Base-by-base conservation (phyloP, 2,888 invertebrate species). In the Chymomyza procnemis region DNA sequence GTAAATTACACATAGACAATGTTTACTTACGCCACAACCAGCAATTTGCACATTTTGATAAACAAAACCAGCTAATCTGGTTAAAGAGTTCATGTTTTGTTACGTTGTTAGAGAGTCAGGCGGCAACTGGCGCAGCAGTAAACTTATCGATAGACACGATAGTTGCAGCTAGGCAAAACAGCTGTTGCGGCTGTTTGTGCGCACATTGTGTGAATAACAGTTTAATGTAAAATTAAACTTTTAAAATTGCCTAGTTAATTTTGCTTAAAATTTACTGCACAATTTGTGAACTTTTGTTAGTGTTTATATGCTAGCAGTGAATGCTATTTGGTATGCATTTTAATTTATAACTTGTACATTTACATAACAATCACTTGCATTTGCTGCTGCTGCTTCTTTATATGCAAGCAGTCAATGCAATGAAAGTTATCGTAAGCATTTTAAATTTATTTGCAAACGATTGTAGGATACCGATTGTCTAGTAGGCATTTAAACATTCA, bases 11-110 rank as follows among this genome's bases (percentile, higher is more conserved):
- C n/a, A n/a, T n/a, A 22, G 2, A 34, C 2, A 59, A 3, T 9
- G 50, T 21, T 0, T 4, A 81, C 88, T 78, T 85, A 90, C 90
- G 1, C 89, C 81, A 55, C 81, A 88, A 41, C 88, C 90, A 4
- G 88, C 88, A 22, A 83, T 75, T 76, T 89, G 84, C 34, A 90
- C 67, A 4, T 85, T 83, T 74, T 89, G 87, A 48, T 73, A 76
- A 8, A 90, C 83, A 64, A 80, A 85, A 56, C 65, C 76, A 4
- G 87, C 76, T 21, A 88, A 68, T 67, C 69, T 79, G 26, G 77
- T 58, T 62, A 90, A 58, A 4, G 86, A 87, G 69, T 88, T 90
- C 89, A 89, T 89, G 16, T 64, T 67, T 58, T 54, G 12, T 22
- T 14, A 21, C 19, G 4, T 18, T 16, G 21, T 58, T 22, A 41